Base-by-base conservation (phyloP, 2,888 invertebrate genomes). In the Scaptomyza caliginosa region DNA sequence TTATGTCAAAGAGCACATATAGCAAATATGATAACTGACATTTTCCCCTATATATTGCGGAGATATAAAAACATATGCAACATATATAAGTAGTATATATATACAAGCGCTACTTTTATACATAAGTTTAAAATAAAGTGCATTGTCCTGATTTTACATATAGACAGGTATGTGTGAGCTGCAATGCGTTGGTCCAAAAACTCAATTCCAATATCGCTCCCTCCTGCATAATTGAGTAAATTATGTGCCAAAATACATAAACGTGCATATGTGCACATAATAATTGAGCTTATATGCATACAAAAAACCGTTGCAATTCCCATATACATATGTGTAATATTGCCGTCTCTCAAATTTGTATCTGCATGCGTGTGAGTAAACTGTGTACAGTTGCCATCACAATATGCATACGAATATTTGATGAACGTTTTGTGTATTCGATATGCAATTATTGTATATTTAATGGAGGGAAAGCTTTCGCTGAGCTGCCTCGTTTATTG, bases 401-500 rank as follows among this genome's bases (percentile, higher is more conserved):
- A 51, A 67, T 28, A 51, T 57, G 56, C 73, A 50, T 28, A 30
- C 43, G 45, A 54, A 66, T 68, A 67, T 75, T 81, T 74, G 55
- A 82, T 78, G 65, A 55, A 42, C 48, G 42, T 24, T 36, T 38
- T 51, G 52, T 58, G 38, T 21, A 32, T 69, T 23, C 48, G 43
- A 60, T 66, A 64, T 66, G 83, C 62, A 86, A 62, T 87, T 71
- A 78, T 87, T 78, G 42, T 43, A 67, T 66, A 65, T 64, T 71
- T 38, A 43, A 66, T 46, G 55, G 19, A 17, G 6, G 16, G 3
- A 8, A 34, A 7, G 13, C 32, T 45, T 55, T 34, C 28, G 54
- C 17, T 40, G 36, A 30, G 39, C 52, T 24, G 28, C n/a, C 30
- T 34, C 2, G 48, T 38, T 54, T 54, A 54, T 23, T 43, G 65